phyloP scores from a whole-genome alignment of 1,140 invertebrate species.

The Sycobia sp. region DNA sequence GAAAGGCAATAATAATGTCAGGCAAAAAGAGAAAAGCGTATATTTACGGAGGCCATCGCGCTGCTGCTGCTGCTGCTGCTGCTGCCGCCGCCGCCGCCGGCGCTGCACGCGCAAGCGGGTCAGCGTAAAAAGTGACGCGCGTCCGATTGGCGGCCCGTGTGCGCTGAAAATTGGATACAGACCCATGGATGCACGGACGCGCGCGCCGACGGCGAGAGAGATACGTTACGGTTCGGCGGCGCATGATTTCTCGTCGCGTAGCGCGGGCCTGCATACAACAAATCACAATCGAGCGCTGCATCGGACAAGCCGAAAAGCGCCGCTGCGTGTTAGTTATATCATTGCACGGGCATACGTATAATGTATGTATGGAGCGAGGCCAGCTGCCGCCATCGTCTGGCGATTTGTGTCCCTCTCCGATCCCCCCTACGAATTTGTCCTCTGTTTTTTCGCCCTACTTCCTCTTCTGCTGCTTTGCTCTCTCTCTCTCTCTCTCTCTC shows the following conservation, averaged over 20 bases:
- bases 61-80: no score
- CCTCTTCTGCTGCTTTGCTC: no score
- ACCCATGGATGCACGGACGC: slow-evolving; percentile 6
- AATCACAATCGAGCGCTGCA: slow-evolving; percentile 26
- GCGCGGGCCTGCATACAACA: no score
- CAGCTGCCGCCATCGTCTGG: slow-evolving; percentile 3
- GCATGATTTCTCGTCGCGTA: slow-evolving; percentile 34
- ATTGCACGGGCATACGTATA: no score
- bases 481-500: no score
- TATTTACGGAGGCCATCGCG: no score
- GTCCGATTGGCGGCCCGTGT: slow-evolving; percentile 1
- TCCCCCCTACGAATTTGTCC: neutral
- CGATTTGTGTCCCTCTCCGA: slow-evolving; percentile 5
- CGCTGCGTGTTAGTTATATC: neutral
- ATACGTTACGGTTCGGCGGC: no score
- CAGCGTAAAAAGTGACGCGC: slow-evolving; percentile 1
- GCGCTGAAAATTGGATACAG: neutral
- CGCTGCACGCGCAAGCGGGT: no score
- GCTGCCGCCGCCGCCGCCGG: no score
- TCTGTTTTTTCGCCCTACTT: neutral
- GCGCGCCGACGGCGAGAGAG: neutral
- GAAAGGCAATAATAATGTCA: no score
- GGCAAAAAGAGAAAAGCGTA: no score
- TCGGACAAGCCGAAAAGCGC: slow-evolving; percentile 8
- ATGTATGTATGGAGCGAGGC: no score